Base-by-base conservation (phyloP, 1,140 invertebrate genomes). In the Oreohelix idahoensis region DNA sequence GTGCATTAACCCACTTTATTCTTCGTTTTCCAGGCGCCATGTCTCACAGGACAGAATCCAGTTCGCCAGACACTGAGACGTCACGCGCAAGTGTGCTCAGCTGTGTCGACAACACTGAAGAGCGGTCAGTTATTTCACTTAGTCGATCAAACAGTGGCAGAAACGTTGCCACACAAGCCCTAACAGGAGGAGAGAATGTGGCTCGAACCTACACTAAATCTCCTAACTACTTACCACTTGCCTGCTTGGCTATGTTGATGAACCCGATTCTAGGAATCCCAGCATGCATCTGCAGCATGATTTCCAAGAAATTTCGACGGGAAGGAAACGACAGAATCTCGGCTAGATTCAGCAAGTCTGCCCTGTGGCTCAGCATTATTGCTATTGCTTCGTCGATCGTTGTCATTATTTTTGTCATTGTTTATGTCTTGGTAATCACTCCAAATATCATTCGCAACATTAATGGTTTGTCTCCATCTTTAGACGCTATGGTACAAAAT, bases 231-330 rank as follows among this genome's bases (percentile, higher is more conserved):
- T 35, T 76, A 23, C 74, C 74, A 15, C 45, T 76, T 8, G 74
- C 74, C 1, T 51, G 39, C 20, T 32, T 76, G 29, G 74, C 74
- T 32, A n/a, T 76, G 45, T 45, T 76, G 39, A 35, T 76, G 45
- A 76, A 76, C 36, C 74, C 74, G 29, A 0, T 76, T 29, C 45
- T 76, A 1, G 74, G 74, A n/a, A 76, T 76, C 42, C 74, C 74
- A 5, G 74, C 74, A 4, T 76, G 29, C 20, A 51, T 76, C 74
- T 76, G 74, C 29, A 76, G 74, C 29, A n/a, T 35, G 0, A 10
- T 76, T 51, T 76, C 74, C 45, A 76, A 29, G 15, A 45, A 51
- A 53, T 76, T 39, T 32, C 38, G 45, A 15, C 23, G 13, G 1
- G 29, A 35, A 4, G 74, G 74, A 45, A 35, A 51, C 32, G 11